These are phyloP conservation scores for Neolamprologus longior DNA, from an alignment of 2,113 vertebrate genomes.

Conservation along the genomic window DNA sequence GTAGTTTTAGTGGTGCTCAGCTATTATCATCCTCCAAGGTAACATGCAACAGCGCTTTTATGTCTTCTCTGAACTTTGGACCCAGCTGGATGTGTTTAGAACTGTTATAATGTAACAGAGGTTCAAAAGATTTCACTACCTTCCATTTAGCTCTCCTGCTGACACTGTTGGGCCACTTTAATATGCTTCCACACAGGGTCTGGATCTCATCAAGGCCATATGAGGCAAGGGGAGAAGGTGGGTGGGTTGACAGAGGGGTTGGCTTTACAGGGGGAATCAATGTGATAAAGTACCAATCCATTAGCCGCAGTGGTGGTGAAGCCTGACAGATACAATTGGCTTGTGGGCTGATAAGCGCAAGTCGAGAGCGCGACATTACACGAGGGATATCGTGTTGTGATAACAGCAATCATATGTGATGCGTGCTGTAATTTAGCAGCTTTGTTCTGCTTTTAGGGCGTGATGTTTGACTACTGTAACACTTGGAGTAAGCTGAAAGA, in stretches of 20 bases:
- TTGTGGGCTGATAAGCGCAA: slow-evolving; percentile 41
- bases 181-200: slow-evolving; percentile 72
- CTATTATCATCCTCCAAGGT: slow-evolving; percentile 74
- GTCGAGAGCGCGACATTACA: background rate
- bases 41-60: slow-evolving; percentile 71
- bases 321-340: slow-evolving; percentile 52
- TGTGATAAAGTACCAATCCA: slow-evolving; percentile 56
- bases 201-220: slow-evolving; percentile 79
- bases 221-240: slow-evolving; percentile 57
- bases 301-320: slow-evolving; percentile 60
- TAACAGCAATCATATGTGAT: slow-evolving; percentile 3
- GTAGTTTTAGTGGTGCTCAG: slow-evolving; percentile 69
- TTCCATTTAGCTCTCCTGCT: slow-evolving; percentile 79
- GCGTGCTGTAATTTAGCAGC: background rate
- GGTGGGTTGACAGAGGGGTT: slow-evolving; percentile 44
- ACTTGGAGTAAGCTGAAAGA: background rate
- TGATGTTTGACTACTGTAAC: background rate
- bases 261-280: slow-evolving; percentile 51
- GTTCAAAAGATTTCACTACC: slow-evolving; percentile 79
- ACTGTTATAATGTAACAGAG: slow-evolving; percentile 78
- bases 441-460: background rate
- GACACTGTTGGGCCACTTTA: slow-evolving; percentile 78
- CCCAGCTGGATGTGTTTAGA: slow-evolving; percentile 81
- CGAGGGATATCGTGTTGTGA: background rate
- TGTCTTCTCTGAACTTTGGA: slow-evolving; percentile 77